Base-by-base conservation (phyloP, 2,797 vertebrate genomes). In the Sebastes jordani region DNA sequence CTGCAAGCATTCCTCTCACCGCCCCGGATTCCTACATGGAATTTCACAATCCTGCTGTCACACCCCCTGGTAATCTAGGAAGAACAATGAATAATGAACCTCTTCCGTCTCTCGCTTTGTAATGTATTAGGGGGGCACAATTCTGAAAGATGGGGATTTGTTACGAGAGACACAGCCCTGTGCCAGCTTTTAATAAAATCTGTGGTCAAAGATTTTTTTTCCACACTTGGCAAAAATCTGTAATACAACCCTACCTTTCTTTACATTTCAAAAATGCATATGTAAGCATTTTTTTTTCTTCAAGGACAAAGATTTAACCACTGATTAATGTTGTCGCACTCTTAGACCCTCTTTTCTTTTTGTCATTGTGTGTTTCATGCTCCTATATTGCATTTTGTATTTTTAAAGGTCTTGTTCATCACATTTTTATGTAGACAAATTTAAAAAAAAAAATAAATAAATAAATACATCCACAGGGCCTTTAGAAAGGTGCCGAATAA, bases 1-100 rank as follows among this genome's bases (percentile, higher is more conserved):
- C 93, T 92, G 91, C 92, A 93, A 87, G 86, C 92, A 92, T 95
- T 95, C 94, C 92, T 90, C 89, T 83, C 79, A 81, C 90, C 92
- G 95, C 96, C 95, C 95, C 81, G 49, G 90, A 94, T 96, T 96
- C 96, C 96, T 90, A 83, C 88, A 85, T 18, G 72, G 88, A 91
- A 93, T 96, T 96, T 94, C 95, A 94, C 96, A 96, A 96, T 91
- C 88, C 91, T 65, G 94, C 91, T 81, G 94, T 92, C 91, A 85
- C 91, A 88, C 87, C 90, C 90, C 84, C 82, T 76, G 81, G 86
- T 90, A 88, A 90, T 92, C 81, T 87, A 70, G 84, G 74, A 87
- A 91, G 88, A 91, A 91, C 90, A 91, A 92, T 88, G 87, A 88
- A 92, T 81, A 89, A 91, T 87, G 87, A 90, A 87, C 65, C 82